phyloP scores from a whole-genome alignment of 2,888 invertebrate species.

The Pammene aurita region DNA sequence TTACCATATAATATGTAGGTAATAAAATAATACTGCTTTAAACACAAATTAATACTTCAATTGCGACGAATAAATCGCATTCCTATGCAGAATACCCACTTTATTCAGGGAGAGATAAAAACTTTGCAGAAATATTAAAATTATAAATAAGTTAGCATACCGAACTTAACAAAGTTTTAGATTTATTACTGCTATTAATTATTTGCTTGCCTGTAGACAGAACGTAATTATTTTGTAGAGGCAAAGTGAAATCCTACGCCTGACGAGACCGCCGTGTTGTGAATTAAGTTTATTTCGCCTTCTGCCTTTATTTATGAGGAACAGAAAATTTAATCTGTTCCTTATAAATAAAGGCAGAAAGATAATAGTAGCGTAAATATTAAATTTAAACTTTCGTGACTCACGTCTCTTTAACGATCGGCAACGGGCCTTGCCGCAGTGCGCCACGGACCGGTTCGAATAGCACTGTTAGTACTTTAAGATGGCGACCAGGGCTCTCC shows the following conservation, averaged over 20 bases:
- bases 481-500: no score
- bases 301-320: constrained; percentile 51
- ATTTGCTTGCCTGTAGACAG: constrained; percentile 67
- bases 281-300: constrained; percentile 54
- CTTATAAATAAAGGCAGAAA: no score
- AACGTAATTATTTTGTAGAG: constrained; percentile 68
- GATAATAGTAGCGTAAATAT: no score
- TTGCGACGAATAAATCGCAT: background rate
- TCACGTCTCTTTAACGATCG: no score
- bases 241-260: constrained; percentile 66
- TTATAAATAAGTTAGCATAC: constrained; percentile 64
- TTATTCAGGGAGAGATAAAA: constrained; percentile 44
- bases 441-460: no score
- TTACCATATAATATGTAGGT: no score
- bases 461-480: no score
- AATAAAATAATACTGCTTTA: no score
- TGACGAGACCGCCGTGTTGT: constrained; percentile 55
- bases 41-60: background rate
- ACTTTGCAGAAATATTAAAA: constrained; percentile 53
- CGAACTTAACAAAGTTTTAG: constrained; percentile 67
- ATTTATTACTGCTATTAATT: constrained; percentile 72
- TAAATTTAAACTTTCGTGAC: no score
- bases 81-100: constrained; percentile 30
- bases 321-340: constrained; percentile 49
- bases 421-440: no score